Percentiles rank a stretch among this genome's conserved stretches.
Evolutionary conservation across 2,797 vertebrate species (phyloP).

Genomic region (Kryptolebias ocellatus): DNA sequence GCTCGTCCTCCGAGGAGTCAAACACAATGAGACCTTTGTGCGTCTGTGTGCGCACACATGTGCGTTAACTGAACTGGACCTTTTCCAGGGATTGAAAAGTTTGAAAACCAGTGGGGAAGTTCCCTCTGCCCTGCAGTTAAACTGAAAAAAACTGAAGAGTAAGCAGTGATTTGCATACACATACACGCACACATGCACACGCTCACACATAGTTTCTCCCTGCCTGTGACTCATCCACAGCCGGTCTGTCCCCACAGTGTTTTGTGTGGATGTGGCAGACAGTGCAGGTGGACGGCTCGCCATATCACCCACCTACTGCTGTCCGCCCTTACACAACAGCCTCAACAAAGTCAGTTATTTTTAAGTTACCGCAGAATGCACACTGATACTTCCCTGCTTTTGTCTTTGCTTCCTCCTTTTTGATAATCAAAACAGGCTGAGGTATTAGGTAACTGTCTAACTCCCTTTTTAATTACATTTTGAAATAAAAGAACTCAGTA

Average conservation of each 20-base stretch:
- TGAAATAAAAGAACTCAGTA: slow-evolving; percentile 18
- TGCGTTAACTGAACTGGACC: slow-evolving; percentile 65
- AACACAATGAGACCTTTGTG: slow-evolving; percentile 73
- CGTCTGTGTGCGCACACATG: slow-evolving; percentile 19
- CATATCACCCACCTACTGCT: slow-evolving; percentile 72
- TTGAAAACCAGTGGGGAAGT: slow-evolving; percentile 72
- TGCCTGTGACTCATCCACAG: slow-evolving; percentile 64
- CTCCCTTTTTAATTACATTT: slow-evolving; percentile 3
- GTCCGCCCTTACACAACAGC: slow-evolving; percentile 67
- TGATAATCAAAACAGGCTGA: background rate
- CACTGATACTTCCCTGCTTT: slow-evolving; percentile 8
- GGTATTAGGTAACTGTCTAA: slow-evolving; percentile 1
- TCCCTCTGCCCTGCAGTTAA: slow-evolving; percentile 60
- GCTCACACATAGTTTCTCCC: slow-evolving; percentile 5
- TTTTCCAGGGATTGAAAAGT: slow-evolving; percentile 67
- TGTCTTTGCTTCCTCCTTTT: slow-evolving; percentile 18
- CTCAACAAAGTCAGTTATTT: slow-evolving; percentile 37
- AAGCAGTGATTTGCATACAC: slow-evolving; percentile 71
- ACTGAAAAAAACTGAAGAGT: slow-evolving; percentile 63
- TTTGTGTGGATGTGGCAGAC: slow-evolving; percentile 74
- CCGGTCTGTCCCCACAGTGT: slow-evolving; percentile 59
- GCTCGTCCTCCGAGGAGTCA: slow-evolving; percentile 64
- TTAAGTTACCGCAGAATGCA: slow-evolving; percentile 27
- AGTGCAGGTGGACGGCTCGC: slow-evolving; percentile 76
- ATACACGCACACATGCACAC: slow-evolving; percentile 14